Evolutionary conservation across 2,113 vertebrate genomes (phyloP), one percentile per base, ranked within the genome.

Genomic region (Regulus satrapa): DNA sequence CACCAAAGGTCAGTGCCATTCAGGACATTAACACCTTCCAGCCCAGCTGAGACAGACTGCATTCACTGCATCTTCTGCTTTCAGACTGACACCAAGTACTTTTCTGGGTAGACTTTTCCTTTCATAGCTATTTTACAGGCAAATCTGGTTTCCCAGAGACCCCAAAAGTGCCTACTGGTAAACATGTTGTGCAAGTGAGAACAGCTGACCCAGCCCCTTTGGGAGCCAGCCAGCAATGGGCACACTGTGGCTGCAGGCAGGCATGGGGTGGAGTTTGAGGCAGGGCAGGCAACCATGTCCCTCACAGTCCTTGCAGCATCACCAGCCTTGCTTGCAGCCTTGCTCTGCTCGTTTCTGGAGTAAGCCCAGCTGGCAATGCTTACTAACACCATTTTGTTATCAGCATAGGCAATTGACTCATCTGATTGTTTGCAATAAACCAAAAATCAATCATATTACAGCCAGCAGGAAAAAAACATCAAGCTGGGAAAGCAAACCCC

Each of bases 161-260:
- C 11, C 19, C 8, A 43, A 32, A 63, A 21, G 6, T 59, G 23
- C 29, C 88, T 82, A 1, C 2, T 6, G 67, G 88, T 73, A 9
- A 97, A 86, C 8, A 49, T 10, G 5, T 92, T 64, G 0, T 97
- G 67, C 2, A 21, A 96, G 52, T 98, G 94, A 45, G 67, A 97
- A 76, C 98, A 98, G 92, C 40, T 92, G 69, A 97, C 10, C 19
- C 5, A 38, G 18, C 94, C 92, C 40, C 66, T 85, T 16, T 52
- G 1, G 4, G 95, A 76, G 46, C 43, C 59, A 9, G 34, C 34
- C 55, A 98, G 77, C 29, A 51, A 23, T 10, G 84, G 91, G 78
- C 98, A 98, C 6, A 5, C 13, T 23, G 82, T 1, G 3, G 34
- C 96, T 96, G 31, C 56, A 78, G 62, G 38, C 38, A 62, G 46